Evolutionary conservation across 2,113 vertebrate species (phyloP).

Genomic region (Salvator merianae): DNA sequence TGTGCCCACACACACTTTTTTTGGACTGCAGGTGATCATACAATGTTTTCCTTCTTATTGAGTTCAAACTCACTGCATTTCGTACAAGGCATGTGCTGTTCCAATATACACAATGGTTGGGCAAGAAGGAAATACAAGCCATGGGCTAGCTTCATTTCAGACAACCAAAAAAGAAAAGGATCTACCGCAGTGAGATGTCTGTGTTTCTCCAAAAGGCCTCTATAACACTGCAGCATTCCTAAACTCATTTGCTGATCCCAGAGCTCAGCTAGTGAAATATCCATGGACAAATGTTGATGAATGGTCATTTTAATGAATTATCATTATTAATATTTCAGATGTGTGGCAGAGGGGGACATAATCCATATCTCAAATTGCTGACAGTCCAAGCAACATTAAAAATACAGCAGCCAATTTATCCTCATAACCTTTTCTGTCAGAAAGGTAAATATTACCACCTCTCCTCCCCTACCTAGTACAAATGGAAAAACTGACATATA

Average conservation of each 20-base stretch:
- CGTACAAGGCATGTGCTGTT: not conserved
- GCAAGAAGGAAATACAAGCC: not conserved
- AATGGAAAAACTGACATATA: constrained; percentile 10
- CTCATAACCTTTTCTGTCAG: constrained; percentile 19
- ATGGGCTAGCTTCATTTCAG: not conserved
- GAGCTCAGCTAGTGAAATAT: constrained; percentile 23
- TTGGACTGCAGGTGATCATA: not conserved
- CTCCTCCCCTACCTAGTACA: constrained; percentile 16
- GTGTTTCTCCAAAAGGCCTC: constrained; percentile 5
- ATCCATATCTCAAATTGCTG: not conserved
- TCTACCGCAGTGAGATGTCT: not conserved
- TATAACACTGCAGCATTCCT: not conserved
- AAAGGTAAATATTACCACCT: constrained; percentile 13
- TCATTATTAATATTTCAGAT: constrained; percentile 34
- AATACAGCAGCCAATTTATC: constrained; percentile 19
- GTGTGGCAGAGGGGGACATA: constrained; percentile 9
- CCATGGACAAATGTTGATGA: constrained; percentile 23
- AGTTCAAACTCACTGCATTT: not conserved
- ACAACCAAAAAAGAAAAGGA: not conserved
- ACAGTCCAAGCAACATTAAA: constrained; percentile 23
- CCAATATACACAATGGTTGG: not conserved
- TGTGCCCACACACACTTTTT: not conserved
- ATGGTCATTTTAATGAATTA: constrained; percentile 32
- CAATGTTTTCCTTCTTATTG: not conserved
- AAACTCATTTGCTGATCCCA: not conserved